Percentiles rank a stretch among this genome's conserved stretches.
phyloP scores from a whole-genome alignment of 2,888 invertebrate genomes.

The Dasysyrphus tricinctus region DNA sequence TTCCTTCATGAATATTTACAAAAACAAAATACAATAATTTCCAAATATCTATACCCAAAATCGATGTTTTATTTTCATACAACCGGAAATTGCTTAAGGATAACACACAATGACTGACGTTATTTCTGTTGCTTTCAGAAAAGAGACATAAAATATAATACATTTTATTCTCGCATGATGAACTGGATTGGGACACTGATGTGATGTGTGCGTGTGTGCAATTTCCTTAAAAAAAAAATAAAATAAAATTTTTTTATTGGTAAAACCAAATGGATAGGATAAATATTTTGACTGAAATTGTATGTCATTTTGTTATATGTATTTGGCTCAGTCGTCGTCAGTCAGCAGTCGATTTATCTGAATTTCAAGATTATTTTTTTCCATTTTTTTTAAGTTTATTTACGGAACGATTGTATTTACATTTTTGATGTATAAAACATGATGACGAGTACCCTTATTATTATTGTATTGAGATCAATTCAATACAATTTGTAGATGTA shows the following conservation, averaged over 20 bases:
- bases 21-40: background rate
- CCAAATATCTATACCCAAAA: background rate
- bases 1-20: background rate
- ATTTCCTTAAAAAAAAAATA: background rate
- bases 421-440: background rate
- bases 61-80: background rate
- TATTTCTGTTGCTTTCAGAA: background rate
- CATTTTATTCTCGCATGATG: conserved; percentile 14
- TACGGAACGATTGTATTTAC: background rate
- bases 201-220: background rate
- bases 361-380: background rate
- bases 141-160: background rate
- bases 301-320: conserved; percentile 16
- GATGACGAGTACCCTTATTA: background rate
- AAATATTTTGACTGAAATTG: conserved; percentile 15
- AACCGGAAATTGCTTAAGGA: conserved; percentile 20
- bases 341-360: background rate
- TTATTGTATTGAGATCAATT: conserved; percentile 1
- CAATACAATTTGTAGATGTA: background rate
- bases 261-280: background rate
- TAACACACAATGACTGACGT: background rate
- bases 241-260: background rate
- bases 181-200: background rate
- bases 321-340: background rate
- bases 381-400: background rate